Conservation (phyloP, 2,113 vertebrate species). For the Peromyscus leucopus region DNA sequence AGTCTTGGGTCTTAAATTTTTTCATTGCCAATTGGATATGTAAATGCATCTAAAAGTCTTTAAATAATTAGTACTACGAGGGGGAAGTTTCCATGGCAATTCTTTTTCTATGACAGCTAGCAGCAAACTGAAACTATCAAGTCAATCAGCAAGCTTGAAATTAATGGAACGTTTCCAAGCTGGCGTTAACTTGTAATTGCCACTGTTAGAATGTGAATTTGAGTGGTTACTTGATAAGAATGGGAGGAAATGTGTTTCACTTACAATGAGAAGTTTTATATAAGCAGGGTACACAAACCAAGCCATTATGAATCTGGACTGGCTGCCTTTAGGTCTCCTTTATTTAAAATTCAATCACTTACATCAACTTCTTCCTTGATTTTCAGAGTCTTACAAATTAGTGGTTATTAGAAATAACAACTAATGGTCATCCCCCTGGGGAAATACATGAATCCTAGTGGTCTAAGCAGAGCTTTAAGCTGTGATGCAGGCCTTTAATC, state of each 20-base stretch:
- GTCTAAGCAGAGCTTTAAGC: not conserved
- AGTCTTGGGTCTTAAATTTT: conserved; percentile 48
- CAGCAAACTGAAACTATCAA: not conserved
- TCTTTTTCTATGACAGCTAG: conserved; percentile 29
- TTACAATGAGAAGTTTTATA: not conserved
- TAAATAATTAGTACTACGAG: conserved; percentile 21
- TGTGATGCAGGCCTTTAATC: not conserved
- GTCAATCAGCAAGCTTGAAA: not conserved
- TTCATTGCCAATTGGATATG: conserved; percentile 36
- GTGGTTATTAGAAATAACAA: conserved; percentile 36
- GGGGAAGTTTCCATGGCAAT: not conserved
- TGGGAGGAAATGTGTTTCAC: not conserved
- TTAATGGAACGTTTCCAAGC: not conserved
- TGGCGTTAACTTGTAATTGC: not conserved
- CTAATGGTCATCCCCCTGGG: conserved; percentile 16
- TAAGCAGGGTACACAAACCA: conserved; percentile 28
- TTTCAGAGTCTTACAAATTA: not conserved
- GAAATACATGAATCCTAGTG: conserved; percentile 1
- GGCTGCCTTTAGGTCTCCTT: conserved; percentile 22
- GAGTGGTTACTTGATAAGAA: conserved; percentile 23
- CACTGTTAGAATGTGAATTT: conserved; percentile 29
- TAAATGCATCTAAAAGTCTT: conserved; percentile 45
- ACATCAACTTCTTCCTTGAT: conserved; percentile 7
- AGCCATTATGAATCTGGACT: not conserved
- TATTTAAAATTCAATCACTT: conserved; percentile 27